Percentiles rank a stretch among this genome's conserved stretches.
phyloP scores from a whole-genome alignment of 92 coral and sea anemone species.

The Chrysogorgia sp. region DNA sequence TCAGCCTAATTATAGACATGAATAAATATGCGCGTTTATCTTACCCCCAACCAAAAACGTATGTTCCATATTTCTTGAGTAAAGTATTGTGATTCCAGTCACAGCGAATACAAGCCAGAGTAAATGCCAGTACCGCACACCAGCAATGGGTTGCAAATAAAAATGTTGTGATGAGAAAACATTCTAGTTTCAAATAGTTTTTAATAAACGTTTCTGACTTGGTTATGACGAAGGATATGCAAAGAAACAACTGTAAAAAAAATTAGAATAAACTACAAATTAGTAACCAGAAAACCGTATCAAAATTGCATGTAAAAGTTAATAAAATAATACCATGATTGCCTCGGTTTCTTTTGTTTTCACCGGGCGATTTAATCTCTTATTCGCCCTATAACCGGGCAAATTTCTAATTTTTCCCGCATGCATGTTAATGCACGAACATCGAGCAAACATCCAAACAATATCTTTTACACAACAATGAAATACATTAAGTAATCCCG shows the following conservation, averaged over 20 bases:
- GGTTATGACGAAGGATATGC: slow-evolving; percentile 33
- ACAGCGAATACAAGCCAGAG: slow-evolving; percentile 73
- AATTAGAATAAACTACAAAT: neutral
- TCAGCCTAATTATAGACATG: neutral
- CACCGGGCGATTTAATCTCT: too few species aligned
- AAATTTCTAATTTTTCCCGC: too few species aligned
- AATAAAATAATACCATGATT: too few species aligned
- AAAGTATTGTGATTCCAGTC: slow-evolving; percentile 40
- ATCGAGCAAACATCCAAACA: too few species aligned
- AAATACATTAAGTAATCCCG: too few species aligned
- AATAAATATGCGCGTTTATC: neutral
- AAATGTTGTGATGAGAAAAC: slow-evolving; percentile 48
- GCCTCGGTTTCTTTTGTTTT: too few species aligned
- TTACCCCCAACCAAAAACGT: slow-evolving; percentile 81
- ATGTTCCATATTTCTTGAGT: slow-evolving; percentile 48
- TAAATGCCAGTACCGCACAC: slow-evolving; percentile 78
- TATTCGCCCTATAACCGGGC: too few species aligned
- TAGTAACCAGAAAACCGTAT: neutral
- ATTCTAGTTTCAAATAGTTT: slow-evolving; percentile 4
- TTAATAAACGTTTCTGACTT: slow-evolving; percentile 6
- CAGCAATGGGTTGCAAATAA: slow-evolving; percentile 74
- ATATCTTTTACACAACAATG: too few species aligned
- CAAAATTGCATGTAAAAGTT: neutral
- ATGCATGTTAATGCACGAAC: too few species aligned
- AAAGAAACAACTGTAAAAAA: slow-evolving; percentile 32